phyloP scores from a whole-genome alignment of 2,888 invertebrate genomes.

The Rhaphigaster nebulosa region DNA sequence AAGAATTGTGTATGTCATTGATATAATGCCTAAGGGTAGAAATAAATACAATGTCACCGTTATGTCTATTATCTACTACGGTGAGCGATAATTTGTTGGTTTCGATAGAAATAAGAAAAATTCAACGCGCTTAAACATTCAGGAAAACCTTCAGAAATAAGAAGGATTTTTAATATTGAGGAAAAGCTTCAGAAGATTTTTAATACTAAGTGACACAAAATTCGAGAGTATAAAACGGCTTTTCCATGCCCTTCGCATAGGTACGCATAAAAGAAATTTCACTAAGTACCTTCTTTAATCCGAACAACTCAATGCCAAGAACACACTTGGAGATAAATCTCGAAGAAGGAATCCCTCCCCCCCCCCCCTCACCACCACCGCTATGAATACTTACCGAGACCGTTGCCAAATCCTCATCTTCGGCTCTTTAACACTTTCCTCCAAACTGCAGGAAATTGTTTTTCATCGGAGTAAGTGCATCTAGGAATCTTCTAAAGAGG shows the following conservation, averaged over 20 bases:
- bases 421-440: background rate
- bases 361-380: background rate
- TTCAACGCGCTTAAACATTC: no score
- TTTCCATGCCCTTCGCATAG: background rate
- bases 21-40: no score
- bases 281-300: background rate
- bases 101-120: no score
- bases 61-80: no score
- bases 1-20: no score
- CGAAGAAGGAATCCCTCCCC: background rate
- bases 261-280: background rate
- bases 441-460: background rate
- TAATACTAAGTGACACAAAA: no score
- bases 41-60: no score
- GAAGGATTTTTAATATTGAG: no score
- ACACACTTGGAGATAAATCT: background rate
- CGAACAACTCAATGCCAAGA: background rate
- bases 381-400: background rate
- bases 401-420: background rate
- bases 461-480: slow-evolving; percentile 2
- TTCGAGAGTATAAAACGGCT: no score
- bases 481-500: slow-evolving; percentile 22
- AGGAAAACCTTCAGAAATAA: no score
- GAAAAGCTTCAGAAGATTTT: no score
- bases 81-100: no score